Evolutionary conservation across 2,888 invertebrate species (phyloP).

Genomic region (Pheosia gnoma): DNA sequence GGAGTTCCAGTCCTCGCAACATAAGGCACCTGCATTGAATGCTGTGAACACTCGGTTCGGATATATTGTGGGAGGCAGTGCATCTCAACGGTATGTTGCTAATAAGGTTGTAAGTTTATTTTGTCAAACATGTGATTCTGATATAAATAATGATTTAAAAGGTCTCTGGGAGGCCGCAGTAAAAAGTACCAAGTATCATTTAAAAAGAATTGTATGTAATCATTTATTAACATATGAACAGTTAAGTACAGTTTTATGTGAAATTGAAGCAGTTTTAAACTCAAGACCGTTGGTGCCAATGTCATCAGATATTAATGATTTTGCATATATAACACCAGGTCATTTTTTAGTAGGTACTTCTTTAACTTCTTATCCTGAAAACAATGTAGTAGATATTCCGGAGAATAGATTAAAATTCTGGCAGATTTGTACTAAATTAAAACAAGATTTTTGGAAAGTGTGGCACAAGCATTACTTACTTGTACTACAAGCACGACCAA

Average conservation of each 20-base stretch:
- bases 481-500: constrained; percentile 15
- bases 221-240: constrained; percentile 21
- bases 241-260: constrained; percentile 9
- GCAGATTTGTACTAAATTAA: constrained; percentile 11
- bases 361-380: constrained; percentile 17
- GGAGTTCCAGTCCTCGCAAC: background rate
- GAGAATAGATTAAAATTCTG: constrained; percentile 18
- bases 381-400: constrained; percentile 8
- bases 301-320: constrained; percentile 16
- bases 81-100: background rate
- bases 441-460: constrained; percentile 17
- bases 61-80: background rate
- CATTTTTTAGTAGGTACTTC: constrained; percentile 17
- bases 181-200: constrained; percentile 20
- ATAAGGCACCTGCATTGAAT: background rate
- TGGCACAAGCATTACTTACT: constrained; percentile 19
- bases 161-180: constrained; percentile 16
- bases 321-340: constrained; percentile 17
- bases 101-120: constrained; percentile 3
- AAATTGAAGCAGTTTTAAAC: constrained; percentile 17
- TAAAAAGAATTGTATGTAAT: constrained; percentile 20
- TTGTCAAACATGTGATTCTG: constrained; percentile 10
- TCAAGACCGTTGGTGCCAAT: constrained; percentile 18
- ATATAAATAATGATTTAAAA: constrained; percentile 4
- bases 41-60: background rate